phyloP scores from a whole-genome alignment of 1,140 invertebrate species.

The Drosophila insularis region DNA sequence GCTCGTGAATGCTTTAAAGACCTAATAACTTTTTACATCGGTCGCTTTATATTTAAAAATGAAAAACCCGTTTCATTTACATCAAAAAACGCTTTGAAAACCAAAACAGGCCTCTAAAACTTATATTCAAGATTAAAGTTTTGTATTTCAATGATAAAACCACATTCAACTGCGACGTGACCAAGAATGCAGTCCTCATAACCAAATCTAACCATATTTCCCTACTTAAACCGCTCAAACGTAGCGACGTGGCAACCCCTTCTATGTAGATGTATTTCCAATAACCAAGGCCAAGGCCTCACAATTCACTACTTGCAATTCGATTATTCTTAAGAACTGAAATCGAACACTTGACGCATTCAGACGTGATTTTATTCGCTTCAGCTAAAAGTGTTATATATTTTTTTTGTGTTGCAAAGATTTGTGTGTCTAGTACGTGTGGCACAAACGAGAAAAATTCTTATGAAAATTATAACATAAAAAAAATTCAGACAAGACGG shows the following conservation, averaged over 20 bases:
- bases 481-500: not conserved
- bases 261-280: not conserved
- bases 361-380: conserved; percentile 39
- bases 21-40: no score
- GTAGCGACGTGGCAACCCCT: not conserved
- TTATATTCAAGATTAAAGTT: no score
- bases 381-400: not conserved
- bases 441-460: conserved; percentile 23
- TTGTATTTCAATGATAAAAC: no score
- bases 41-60: no score
- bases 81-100: no score
- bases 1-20: no score
- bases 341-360: conserved; percentile 30
- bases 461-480: conserved; percentile 10
- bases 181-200: not conserved
- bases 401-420: not conserved
- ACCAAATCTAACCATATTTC: not conserved
- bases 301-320: not conserved
- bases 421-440: conserved; percentile 32
- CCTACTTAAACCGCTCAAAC: not conserved
- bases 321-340: not conserved
- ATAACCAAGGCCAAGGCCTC: not conserved
- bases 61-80: no score
- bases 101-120: no score
- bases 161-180: no score